phyloP scores from a whole-genome alignment of 2,888 invertebrate genomes.

The Schizotus pectinicornis region DNA sequence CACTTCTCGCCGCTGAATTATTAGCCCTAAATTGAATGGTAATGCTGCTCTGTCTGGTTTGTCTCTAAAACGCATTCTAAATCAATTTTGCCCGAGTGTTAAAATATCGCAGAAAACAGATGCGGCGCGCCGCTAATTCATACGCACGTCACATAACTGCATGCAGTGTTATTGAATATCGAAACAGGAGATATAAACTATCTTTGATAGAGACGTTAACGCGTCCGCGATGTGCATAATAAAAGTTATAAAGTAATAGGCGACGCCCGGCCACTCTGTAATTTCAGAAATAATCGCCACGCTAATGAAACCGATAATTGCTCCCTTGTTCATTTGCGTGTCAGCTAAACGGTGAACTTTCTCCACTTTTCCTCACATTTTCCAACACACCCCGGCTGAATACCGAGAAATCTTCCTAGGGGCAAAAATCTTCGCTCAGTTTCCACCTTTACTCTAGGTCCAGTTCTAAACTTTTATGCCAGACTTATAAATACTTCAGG shows the following conservation, averaged over 20 bases:
- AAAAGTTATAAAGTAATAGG: slow-evolving; percentile 11
- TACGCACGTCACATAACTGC: slow-evolving; percentile 34
- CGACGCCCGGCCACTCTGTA: slow-evolving; percentile 4
- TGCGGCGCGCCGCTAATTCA: slow-evolving; percentile 29
- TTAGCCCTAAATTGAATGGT: slow-evolving; percentile 39
- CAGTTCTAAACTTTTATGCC: too few species aligned
- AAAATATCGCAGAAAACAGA: slow-evolving; percentile 26
- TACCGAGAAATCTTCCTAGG: too few species aligned
- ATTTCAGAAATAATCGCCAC: too few species aligned
- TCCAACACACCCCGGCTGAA: too few species aligned
- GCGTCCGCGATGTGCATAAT: slow-evolving; percentile 20
- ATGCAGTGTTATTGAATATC: slow-evolving; percentile 26
- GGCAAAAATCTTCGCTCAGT: too few species aligned
- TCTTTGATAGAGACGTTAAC: slow-evolving; percentile 25
- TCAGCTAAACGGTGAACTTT: too few species aligned
- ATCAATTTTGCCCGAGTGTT: slow-evolving; percentile 26
- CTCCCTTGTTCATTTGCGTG: too few species aligned
- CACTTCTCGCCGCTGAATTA: slow-evolving; percentile 33
- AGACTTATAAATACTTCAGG: too few species aligned
- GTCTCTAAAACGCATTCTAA: slow-evolving; percentile 23
- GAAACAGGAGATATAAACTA: slow-evolving; percentile 30
- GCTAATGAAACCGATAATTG: too few species aligned
- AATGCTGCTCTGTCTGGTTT: slow-evolving; percentile 30
- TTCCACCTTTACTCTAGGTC: too few species aligned
- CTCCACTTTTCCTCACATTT: too few species aligned